phyloP scores from a whole-genome alignment of 2,797 vertebrate species.

The Protosalanx chinensis region DNA sequence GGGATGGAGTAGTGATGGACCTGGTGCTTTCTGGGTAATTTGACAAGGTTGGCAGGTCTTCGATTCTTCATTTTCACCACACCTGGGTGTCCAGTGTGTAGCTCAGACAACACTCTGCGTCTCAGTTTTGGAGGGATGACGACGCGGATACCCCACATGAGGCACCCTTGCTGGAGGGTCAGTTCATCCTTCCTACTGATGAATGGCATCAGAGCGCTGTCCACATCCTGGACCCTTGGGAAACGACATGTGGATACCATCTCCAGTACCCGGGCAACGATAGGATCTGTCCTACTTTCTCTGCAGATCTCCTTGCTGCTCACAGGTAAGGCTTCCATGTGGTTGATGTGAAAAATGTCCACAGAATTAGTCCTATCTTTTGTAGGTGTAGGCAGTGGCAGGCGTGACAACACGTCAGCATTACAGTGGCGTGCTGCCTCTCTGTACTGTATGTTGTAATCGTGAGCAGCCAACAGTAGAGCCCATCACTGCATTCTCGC shows the following conservation, averaged over 20 bases:
- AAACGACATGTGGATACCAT: neutral
- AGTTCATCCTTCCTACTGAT: neutral
- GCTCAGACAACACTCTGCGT: neutral
- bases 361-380: neutral
- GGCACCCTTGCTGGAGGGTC: neutral
- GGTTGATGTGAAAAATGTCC: neutral
- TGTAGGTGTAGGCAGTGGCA: neutral
- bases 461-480: no score
- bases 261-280: neutral
- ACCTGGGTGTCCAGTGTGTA: constrained; percentile 7
- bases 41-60: constrained; percentile 4
- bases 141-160: constrained; percentile 10
- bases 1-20: neutral
- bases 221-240: no score
- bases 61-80: constrained; percentile 21
- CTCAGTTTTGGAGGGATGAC: constrained; percentile 11
- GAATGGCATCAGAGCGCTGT: neutral
- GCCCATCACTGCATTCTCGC: no score
- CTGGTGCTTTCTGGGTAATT: neutral
- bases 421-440: neutral
- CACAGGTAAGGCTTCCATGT: neutral
- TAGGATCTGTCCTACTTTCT: neutral
- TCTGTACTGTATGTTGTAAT: no score
- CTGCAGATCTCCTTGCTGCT: neutral
- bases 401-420: neutral